Base-by-base conservation (phyloP, 2,888 invertebrate species). In the Spicauda simplicius region DNA sequence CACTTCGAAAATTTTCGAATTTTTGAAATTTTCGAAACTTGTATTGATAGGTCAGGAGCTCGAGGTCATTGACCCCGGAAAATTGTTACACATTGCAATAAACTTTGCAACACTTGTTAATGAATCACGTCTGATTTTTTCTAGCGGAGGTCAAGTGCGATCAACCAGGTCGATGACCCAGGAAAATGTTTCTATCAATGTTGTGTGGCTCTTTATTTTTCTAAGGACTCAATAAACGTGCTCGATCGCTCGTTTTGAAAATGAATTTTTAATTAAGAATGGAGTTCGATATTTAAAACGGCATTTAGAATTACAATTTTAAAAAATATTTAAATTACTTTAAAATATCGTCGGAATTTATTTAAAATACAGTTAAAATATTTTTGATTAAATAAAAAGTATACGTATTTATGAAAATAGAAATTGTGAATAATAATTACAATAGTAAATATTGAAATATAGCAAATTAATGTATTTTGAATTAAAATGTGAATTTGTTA, bases 11-110 rank as follows among this genome's bases (percentile, higher is more conserved):
- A 66, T 64, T 70, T 70, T 72, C 70, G 74, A 73, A n/a, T n/a
- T n/a, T n/a, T n/a, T n/a, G n/a, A 73, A 73, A 71, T 41, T 41
- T 41, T 14, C 55, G 70, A 74, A 72, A 70, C 72, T 69, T 66
- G 72, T 71, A 71, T 71, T 71, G 64, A 62, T 72, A 82, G 69
- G 54, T 60, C 54, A 19, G 41, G 25, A 20, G 16, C 48, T 16
- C 16, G 52, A 57, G 87, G 82, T 85, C 86, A 76, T 69, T 82
- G 85, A 90, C 89, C 89, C 88, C 84, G 88, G 90, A 88, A 90
- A 88, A 78, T 67, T 12, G 54, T 52, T 37, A 37, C 52, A 50
- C 50, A 58, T 52, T 59, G 65, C 54, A 48, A 25, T 65, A 45
- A n/a, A 18, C 53, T 59, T 30, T 30, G 54, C 62, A 63, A 65